These are phyloP conservation scores for Rhyacophila brunnea DNA, from an alignment of 1,140 invertebrate genomes.

Conservation along the genomic window DNA sequence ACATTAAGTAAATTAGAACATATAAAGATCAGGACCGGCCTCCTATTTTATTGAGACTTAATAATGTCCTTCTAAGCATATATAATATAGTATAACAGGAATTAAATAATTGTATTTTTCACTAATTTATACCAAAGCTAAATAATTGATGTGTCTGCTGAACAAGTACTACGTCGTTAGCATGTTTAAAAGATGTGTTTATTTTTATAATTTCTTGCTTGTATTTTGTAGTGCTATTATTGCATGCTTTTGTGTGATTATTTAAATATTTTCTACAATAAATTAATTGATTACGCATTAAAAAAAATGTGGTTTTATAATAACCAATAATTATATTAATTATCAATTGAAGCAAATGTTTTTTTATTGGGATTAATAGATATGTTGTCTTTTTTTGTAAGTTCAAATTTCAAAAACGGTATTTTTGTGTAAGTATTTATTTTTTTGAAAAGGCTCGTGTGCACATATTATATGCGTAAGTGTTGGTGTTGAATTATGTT, in stretches of 20 bases:
- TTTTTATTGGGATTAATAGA: too few species aligned
- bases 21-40: too few species aligned
- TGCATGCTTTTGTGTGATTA: slow-evolving; percentile 7
- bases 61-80: too few species aligned
- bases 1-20: too few species aligned
- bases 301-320: slow-evolving; percentile 1
- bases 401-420: too few species aligned
- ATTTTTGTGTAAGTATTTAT: neutral
- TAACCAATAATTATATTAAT: neutral
- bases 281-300: neutral
- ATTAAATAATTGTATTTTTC: too few species aligned
- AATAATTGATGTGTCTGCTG: too few species aligned
- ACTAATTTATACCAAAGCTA: too few species aligned
- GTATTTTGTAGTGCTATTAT: neutral
- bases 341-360: too few species aligned
- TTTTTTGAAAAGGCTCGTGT: neutral
- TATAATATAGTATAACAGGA: too few species aligned
- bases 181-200: neutral
- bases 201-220: neutral
- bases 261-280: slow-evolving; percentile 10
- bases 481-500: neutral
- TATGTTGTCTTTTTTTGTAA: too few species aligned
- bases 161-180: slow-evolving; percentile 3
- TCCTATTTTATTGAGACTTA: too few species aligned
- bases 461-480: slow-evolving; percentile 10